Evolutionary conservation across 2,797 vertebrate genomes (phyloP), one percentile per base, ranked within the genome.

Genomic region (Mormyrus proboscirostris): DNA sequence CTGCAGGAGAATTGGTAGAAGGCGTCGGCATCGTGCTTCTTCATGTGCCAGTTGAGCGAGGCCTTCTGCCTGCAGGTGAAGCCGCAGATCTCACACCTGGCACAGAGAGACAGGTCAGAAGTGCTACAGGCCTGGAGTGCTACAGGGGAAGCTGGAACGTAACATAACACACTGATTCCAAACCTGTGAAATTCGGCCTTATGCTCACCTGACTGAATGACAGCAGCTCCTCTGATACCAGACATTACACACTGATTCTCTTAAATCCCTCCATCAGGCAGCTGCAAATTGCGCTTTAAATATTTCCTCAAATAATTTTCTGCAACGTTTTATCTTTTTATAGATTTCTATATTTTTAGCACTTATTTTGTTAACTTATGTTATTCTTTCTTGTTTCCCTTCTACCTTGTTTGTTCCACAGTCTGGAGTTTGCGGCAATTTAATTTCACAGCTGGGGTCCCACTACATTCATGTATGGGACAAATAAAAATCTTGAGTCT

Each of bases 21-120:
- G 92, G 98, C 97, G 85, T 98, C 97, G 0, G 98, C 98, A 0
- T 99, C 98, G 0, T 99, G 98, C 90, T 99, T 99, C 96, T 99
- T 99, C 98, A 99, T 99, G 95, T 99, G 98, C 98, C 98, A 99
- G 94, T 99, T 99, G 88, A 99, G 96, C 73, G 98, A 99, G 0
- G 98, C 98, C 94, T 99, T 99, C 94, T 99, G 98, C 88, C 98
- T 96, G 93, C 98, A 99, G 9, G 98, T 99, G 93, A 99, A 99
- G 55, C 98, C 98, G 19, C 98, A 99, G 93, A 99, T 99, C 96
- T 99, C 98, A 89, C 98, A 99, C 93, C 98, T 99, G 92, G 19
- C 87, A 69, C n/a, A 90, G 65, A 73, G 86, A 59, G 22, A 86
- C 22, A 53, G 83, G 50, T 53, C 29, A 53, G 22, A 53, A 53